phyloP scores from a whole-genome alignment of 1,140 invertebrate species.

The Aporrectodea caliginosa region DNA sequence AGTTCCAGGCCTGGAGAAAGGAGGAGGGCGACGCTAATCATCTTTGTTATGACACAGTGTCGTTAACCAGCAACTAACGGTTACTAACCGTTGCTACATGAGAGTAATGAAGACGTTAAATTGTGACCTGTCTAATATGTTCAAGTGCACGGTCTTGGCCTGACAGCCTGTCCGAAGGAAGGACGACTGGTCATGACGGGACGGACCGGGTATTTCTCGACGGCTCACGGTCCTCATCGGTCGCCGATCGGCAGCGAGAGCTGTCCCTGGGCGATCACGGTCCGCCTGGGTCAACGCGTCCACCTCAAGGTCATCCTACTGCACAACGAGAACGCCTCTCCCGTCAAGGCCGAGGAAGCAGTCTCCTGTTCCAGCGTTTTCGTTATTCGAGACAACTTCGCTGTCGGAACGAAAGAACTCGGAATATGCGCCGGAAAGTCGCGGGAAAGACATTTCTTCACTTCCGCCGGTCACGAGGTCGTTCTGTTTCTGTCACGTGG shows the following conservation, averaged over 20 bases:
- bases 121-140: not conserved
- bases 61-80: too few relatives aligned
- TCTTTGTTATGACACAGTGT: too few relatives aligned
- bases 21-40: not conserved
- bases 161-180: not conserved
- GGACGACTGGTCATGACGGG: not conserved
- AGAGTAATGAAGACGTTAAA: not conserved
- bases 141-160: not conserved
- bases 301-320: slow-evolving; percentile 20
- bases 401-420: not conserved
- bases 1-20: not conserved
- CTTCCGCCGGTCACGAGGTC: not conserved
- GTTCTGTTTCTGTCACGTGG: not conserved
- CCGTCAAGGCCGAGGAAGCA: slow-evolving; percentile 7
- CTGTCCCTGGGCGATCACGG: slow-evolving; percentile 20
- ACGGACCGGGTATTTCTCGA: not conserved
- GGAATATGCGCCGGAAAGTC: slow-evolving; percentile 10
- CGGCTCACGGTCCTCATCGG: not conserved
- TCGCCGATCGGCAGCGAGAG: slow-evolving; percentile 1
- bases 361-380: slow-evolving; percentile 9
- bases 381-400: slow-evolving; percentile 2
- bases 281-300: slow-evolving; percentile 11
- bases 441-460: slow-evolving; percentile 14
- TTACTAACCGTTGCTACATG: not conserved
- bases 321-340: slow-evolving; percentile 13